Evolutionary conservation across 2,113 vertebrate species (phyloP), one percentile per base, ranked within the genome.

Genomic region (Gopherus evgoodei): DNA sequence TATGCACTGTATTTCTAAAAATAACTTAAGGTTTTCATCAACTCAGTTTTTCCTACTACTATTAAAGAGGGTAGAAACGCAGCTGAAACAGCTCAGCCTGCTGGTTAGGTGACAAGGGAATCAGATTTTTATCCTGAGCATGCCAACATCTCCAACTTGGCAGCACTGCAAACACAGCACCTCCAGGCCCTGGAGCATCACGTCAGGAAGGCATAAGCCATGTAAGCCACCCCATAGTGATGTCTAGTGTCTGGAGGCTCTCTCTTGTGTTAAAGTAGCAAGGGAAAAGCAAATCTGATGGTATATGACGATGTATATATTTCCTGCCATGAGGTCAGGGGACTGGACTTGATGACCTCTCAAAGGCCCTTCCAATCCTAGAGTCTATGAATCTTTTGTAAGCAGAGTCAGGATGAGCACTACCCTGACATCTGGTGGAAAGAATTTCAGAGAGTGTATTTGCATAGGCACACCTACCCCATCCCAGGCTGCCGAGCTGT

Each of bases 1-100:
- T 85, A 25, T 82, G 35, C 82, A 86, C 29, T 72, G 79, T 13
- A 44, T 24, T 86, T 83, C 72, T 85, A 35, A 94, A 94, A 93
- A 25, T 35, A 86, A 93, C 47, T 42, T 25, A 57, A 38, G 21
- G 75, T 81, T 72, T 93, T 87, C 57, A 62, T 76, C 80, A 87
- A 47, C 52, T 91, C 50, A 11, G 2, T 59, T 90, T 90, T 79
- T 86, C 83, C 87, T 91, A 44, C 35, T 8, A 8, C 31, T 78
- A 3, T 57, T 79, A 54, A 83, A 13, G 7, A 62, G 17, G 6
- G 38, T 38, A 81, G 29, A 83, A 54, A 4, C 2, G 1, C 49
- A 83, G 8, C 78, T 56, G 65, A 86, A 16, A 5, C 17, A 90
- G 29, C 3, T 78, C 54, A 27, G 24, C 1, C n/a, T 27, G 9